These are phyloP conservation scores for Drosophila subquinaria DNA, from an alignment of 2,888 invertebrate species.

Conservation along the genomic window DNA sequence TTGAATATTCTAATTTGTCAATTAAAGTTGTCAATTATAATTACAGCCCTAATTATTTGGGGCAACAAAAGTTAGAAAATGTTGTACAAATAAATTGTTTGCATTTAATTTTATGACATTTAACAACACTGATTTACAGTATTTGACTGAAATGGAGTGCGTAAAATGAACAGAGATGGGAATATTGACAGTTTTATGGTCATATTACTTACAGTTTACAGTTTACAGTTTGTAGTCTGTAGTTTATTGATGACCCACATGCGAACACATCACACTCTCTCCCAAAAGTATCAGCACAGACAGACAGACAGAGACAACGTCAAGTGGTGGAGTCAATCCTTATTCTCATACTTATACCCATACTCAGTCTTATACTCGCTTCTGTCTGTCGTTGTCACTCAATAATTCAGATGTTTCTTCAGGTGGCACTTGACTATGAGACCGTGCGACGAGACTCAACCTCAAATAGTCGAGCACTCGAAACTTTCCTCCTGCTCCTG, in stretches of 20 bases:
- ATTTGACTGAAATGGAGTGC: background rate
- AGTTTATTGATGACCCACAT: slow-evolving; percentile 71
- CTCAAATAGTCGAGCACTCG: slow-evolving; percentile 53
- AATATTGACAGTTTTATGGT: slow-evolving; percentile 37
- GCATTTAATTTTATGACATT: background rate
- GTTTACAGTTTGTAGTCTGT: slow-evolving; percentile 24
- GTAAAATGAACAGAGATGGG: background rate
- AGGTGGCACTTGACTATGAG: slow-evolving; percentile 61
- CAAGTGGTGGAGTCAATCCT: slow-evolving; percentile 12
- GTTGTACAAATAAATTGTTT: background rate
- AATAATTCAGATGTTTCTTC: slow-evolving; percentile 67
- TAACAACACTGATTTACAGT: slow-evolving; percentile 1
- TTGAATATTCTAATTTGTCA: background rate
- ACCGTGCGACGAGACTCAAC: slow-evolving; percentile 57
- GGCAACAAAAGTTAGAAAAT: background rate
- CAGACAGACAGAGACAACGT: background rate
- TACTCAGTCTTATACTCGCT: background rate
- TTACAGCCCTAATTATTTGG: slow-evolving; percentile 6
- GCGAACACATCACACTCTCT: slow-evolving; percentile 12
- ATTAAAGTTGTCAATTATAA: slow-evolving; percentile 7
- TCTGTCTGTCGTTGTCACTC: slow-evolving; percentile 47
- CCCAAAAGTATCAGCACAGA: slow-evolving; percentile 1
- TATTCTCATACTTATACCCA: background rate
- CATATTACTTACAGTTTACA: slow-evolving; percentile 16
- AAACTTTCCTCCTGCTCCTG: slow-evolving; percentile 44